These are phyloP conservation scores for Forficula auricularia DNA, from an alignment of 1,140 invertebrate species.

Conservation along the genomic window DNA sequence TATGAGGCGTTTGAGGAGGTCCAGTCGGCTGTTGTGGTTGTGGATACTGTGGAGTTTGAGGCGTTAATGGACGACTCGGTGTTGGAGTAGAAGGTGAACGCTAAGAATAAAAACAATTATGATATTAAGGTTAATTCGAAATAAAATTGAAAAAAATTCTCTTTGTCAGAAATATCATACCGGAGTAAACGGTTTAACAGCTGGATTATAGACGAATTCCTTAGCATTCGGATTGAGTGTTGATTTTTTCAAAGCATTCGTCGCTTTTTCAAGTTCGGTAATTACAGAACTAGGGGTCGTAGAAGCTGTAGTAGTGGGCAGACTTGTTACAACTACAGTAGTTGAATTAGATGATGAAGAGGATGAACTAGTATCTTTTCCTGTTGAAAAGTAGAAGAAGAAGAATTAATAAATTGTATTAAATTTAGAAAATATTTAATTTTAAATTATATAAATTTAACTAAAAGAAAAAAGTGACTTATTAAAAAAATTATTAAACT, in stretches of 20 bases:
- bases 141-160: conserved; percentile 10
- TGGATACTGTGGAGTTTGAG: conserved; percentile 50
- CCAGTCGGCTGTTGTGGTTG: conserved; percentile 21
- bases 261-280: conserved; percentile 33
- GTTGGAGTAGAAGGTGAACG: conserved; percentile 45
- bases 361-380: no score
- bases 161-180: conserved; percentile 31
- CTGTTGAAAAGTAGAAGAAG: no score
- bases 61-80: conserved; percentile 59
- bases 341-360: no score
- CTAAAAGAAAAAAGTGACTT: no score
- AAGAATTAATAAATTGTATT: no score
- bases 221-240: conserved; percentile 76
- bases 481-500: no score
- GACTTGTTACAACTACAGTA: no score
- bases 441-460: no score
- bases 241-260: conserved; percentile 50
- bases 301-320: background rate
- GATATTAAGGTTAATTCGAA: conserved; percentile 5
- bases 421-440: no score
- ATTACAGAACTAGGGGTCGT: conserved; percentile 8
- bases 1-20: conserved; percentile 30
- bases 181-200: conserved; percentile 70
- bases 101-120: conserved; percentile 23
- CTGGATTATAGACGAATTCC: conserved; percentile 67